A percentile compares a stretch with the other conserved stretches of the same genome.
phyloP scores from a whole-genome alignment of 2,113 vertebrate genomes.

The Scytalopus superciliaris region DNA sequence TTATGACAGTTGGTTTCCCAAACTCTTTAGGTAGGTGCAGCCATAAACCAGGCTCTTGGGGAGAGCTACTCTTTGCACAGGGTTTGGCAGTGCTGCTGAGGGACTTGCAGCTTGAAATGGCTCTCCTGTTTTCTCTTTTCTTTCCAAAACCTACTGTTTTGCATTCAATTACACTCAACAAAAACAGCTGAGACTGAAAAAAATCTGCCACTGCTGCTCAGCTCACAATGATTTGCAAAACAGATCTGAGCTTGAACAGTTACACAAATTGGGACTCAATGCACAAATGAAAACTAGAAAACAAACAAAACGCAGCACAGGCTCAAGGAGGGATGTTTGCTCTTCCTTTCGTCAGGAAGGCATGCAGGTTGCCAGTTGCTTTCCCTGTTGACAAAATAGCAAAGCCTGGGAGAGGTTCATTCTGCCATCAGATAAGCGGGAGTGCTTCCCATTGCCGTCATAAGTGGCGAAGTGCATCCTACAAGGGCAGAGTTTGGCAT shows the following conservation, averaged over 20 bases:
- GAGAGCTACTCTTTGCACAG: neutral
- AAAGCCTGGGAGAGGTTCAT: neutral
- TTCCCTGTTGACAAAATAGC: neutral
- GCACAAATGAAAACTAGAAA: neutral
- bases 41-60: neutral
- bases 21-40: neutral
- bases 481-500: neutral
- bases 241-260: slow-evolving; percentile 32
- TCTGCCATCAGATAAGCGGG: neutral
- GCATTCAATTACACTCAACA: neutral
- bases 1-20: neutral
- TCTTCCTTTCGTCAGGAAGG: neutral
- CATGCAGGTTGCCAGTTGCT: neutral
- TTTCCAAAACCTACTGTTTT: neutral
- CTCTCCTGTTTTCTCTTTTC: neutral
- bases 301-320: neutral
- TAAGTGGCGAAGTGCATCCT: neutral
- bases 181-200: neutral
- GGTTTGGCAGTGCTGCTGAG: neutral
- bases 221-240: slow-evolving; percentile 1
- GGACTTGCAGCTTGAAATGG: rapidly evolving
- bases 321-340: neutral
- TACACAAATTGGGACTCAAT: slow-evolving; percentile 8
- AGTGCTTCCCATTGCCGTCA: rapidly evolving
- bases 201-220: slow-evolving; percentile 45